These are phyloP conservation scores for Drosophila bifasciata DNA, from an alignment of 1,140 invertebrate species.

Conservation along the genomic window DNA sequence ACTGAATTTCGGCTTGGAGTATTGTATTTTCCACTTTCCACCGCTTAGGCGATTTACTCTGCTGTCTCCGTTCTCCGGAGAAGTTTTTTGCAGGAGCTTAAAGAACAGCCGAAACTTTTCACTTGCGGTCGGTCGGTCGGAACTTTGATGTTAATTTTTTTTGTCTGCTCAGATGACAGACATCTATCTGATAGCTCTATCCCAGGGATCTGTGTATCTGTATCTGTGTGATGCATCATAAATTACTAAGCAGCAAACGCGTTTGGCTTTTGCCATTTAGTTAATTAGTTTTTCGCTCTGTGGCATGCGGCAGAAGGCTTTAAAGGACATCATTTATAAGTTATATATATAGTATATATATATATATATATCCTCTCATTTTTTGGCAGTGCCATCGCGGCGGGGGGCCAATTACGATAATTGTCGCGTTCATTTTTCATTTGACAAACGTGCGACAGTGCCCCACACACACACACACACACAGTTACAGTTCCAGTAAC, in stretches of 20 bases:
- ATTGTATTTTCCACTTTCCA: conserved; percentile 35
- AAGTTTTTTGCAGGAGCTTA: conserved; percentile 4
- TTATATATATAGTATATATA: too few species aligned
- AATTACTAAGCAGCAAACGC: conserved; percentile 32
- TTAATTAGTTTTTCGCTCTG: conserved; percentile 61
- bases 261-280: conserved; percentile 52
- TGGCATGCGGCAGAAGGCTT: conserved; percentile 12
- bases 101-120: conserved; percentile 5
- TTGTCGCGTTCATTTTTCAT: conserved; percentile 80
- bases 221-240: conserved; percentile 44
- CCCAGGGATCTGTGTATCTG: conserved; percentile 1
- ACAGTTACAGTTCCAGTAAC: conserved; percentile 28
- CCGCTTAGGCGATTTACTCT: conserved; percentile 59
- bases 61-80: conserved; percentile 12
- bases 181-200: conserved; percentile 34
- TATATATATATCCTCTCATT: conserved; percentile 1
- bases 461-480: too few species aligned
- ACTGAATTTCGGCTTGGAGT: conserved; percentile 10
- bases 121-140: conserved; percentile 8
- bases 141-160: conserved; percentile 53
- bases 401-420: conserved; percentile 72
- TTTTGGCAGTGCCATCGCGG: conserved; percentile 37
- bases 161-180: conserved; percentile 38
- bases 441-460: conserved; percentile 65
- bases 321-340: conserved; percentile 55